phyloP scores from a whole-genome alignment of 2,113 vertebrate genomes.

The Cacatua alba region DNA sequence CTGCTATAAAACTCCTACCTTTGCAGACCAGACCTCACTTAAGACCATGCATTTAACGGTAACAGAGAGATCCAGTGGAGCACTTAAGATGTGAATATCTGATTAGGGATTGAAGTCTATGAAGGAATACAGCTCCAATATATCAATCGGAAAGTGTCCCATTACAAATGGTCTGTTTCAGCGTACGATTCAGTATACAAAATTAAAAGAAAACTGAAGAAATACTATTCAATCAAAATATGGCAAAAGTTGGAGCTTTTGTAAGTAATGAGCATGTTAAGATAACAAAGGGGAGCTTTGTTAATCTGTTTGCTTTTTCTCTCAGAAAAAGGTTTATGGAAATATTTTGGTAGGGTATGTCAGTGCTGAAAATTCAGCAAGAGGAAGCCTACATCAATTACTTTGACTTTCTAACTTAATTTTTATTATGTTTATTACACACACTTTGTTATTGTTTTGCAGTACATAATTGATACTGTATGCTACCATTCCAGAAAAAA shows the following conservation, averaged over 20 bases:
- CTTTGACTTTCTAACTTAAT: not conserved
- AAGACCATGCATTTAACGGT: not conserved
- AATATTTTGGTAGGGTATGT: not conserved
- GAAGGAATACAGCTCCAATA: not conserved
- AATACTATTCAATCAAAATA: not conserved
- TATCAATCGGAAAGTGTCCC: not conserved
- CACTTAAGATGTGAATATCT: slow-evolving; percentile 37
- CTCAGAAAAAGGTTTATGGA: not conserved
- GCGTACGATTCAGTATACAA: not conserved
- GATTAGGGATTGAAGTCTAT: slow-evolving; percentile 19
- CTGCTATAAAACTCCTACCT: slow-evolving; percentile 21
- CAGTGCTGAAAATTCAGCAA: not conserved
- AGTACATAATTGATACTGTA: not conserved
- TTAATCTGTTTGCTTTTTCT: not conserved
- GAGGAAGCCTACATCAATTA: not conserved
- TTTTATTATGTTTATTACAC: not conserved
- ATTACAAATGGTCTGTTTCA: slow-evolving; percentile 3
- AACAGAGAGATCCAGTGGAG: not conserved
- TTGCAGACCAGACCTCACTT: not conserved
- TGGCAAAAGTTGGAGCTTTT: not conserved
- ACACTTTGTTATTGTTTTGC: not conserved
- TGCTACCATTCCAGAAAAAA: not conserved
- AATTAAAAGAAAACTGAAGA: not conserved
- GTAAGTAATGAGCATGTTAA: not conserved
- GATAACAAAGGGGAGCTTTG: not conserved